Percentiles rank a stretch among this genome's conserved stretches.
Conservation (phyloP, 2,888 invertebrate species). For the Didymodactylos carnosus region DNA sequence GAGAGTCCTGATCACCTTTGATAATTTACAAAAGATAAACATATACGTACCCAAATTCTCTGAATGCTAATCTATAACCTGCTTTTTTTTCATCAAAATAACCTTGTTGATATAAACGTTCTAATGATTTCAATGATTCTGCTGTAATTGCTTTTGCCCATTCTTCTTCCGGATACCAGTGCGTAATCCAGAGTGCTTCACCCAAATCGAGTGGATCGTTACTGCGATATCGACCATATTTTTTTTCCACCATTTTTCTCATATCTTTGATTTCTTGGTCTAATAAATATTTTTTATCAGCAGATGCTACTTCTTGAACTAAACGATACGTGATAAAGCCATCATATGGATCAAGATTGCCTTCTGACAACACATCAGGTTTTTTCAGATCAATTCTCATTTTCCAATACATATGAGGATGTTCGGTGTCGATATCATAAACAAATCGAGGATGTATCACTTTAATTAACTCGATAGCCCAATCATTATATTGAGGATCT, state of each 20-base stretch:
- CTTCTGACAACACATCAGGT: slow-evolving; percentile 10
- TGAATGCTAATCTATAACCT: not conserved
- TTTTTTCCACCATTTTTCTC: slow-evolving; percentile 13
- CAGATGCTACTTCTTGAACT: slow-evolving; percentile 14
- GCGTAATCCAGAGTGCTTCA: slow-evolving; percentile 15
- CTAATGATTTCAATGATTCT: not conserved
- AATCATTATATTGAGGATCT: slow-evolving; percentile 16
- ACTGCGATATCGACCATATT: slow-evolving; percentile 14
- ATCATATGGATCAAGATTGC: slow-evolving; percentile 17
- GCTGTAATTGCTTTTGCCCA: slow-evolving; percentile 12
- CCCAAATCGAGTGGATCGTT: slow-evolving; percentile 15
- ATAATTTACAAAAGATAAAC: no score
- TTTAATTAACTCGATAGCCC: slow-evolving; percentile 16
- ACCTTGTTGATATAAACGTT: not conserved
- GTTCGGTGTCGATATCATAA: slow-evolving; percentile 14
- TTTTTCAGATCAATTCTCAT: slow-evolving; percentile 16
- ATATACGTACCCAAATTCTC: no score
- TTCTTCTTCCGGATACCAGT: slow-evolving; percentile 15
- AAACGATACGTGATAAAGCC: slow-evolving; percentile 17
- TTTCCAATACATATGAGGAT: slow-evolving; percentile 17
- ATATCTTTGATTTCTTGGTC: slow-evolving; percentile 15
- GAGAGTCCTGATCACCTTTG: no score
- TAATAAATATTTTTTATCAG: not conserved
- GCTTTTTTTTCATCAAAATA: not conserved
- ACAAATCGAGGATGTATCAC: slow-evolving; percentile 15